These are phyloP conservation scores for Oceanites oceanicus DNA, from an alignment of 2,113 vertebrate genomes.

Conservation along the genomic window DNA sequence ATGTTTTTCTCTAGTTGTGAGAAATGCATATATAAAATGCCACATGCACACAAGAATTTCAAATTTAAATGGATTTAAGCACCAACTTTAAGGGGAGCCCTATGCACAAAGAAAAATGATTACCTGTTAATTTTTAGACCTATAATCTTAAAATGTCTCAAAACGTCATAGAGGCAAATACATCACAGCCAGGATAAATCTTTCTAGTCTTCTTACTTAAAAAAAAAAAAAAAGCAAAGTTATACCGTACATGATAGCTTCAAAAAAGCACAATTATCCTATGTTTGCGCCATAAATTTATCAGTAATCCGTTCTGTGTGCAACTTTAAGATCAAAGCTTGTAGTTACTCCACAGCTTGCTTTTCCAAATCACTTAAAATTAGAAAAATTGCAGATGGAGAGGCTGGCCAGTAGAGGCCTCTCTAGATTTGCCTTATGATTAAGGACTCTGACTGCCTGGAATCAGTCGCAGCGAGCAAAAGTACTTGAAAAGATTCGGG, in stretches of 20 bases:
- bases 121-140: constrained; percentile 36
- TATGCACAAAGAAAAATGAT: neutral
- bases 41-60: neutral
- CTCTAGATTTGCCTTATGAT: constrained; percentile 87
- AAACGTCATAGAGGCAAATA: constrained; percentile 8
- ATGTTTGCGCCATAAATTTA: neutral
- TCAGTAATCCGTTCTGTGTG: constrained; percentile 25
- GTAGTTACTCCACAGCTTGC: neutral
- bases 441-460: constrained; percentile 12
- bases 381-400: constrained; percentile 61
- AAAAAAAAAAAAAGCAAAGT: neutral
- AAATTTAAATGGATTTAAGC: constrained; percentile 24
- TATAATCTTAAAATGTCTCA: constrained; percentile 55
- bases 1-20: neutral
- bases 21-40: neutral
- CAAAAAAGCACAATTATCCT: constrained; percentile 31
- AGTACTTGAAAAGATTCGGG: constrained; percentile 81
- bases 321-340: constrained; percentile 57
- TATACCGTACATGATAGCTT: neutral
- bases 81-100: neutral
- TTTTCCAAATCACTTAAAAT: constrained; percentile 8
- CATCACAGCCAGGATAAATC: constrained; percentile 44
- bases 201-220: constrained; percentile 35
- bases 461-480: constrained; percentile 54
- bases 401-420: constrained; percentile 92